Conservation (phyloP, 2,888 invertebrate species). For the Athetis lepigone region DNA sequence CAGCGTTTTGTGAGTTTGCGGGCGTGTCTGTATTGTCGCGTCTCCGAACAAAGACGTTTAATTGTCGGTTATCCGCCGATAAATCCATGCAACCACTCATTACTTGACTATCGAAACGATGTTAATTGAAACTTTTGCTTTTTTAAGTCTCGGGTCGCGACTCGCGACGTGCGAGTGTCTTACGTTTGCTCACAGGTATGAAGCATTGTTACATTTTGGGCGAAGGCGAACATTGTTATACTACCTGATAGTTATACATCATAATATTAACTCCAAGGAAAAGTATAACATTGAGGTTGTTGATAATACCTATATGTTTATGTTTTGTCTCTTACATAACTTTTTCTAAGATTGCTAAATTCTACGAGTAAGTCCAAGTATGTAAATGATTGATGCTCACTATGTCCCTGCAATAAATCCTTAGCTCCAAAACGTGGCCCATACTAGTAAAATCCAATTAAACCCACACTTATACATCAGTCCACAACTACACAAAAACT, state of each 20-base stretch:
- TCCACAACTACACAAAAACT: conserved; percentile 42
- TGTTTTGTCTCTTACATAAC: background rate
- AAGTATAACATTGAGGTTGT: conserved; percentile 7
- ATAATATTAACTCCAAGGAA: background rate
- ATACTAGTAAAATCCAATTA: conserved; percentile 34
- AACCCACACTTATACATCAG: conserved; percentile 21
- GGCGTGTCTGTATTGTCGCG: conserved; percentile 68
- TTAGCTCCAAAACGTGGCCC: background rate
- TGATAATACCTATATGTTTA: background rate
- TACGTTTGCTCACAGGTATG: conserved; percentile 34
- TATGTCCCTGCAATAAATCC: no score
- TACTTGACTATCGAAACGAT: conserved; percentile 85
- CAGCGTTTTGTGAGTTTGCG: conserved; percentile 73
- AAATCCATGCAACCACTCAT: conserved; percentile 87
- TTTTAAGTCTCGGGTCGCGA: conserved; percentile 64
- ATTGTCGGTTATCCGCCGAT: conserved; percentile 86
- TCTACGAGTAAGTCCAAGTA: no score
- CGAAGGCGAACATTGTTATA: conserved; percentile 16
- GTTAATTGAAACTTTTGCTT: conserved; percentile 87
- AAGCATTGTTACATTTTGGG: conserved; percentile 48
- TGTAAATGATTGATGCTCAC: no score
- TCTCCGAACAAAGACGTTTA: conserved; percentile 86
- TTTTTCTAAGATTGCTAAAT: no score
- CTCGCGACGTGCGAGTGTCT: conserved; percentile 49
- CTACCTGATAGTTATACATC: conserved; percentile 15